Base-by-base conservation (phyloP, 23 tunicate genomes). In the Ascidia mentula region DNA sequence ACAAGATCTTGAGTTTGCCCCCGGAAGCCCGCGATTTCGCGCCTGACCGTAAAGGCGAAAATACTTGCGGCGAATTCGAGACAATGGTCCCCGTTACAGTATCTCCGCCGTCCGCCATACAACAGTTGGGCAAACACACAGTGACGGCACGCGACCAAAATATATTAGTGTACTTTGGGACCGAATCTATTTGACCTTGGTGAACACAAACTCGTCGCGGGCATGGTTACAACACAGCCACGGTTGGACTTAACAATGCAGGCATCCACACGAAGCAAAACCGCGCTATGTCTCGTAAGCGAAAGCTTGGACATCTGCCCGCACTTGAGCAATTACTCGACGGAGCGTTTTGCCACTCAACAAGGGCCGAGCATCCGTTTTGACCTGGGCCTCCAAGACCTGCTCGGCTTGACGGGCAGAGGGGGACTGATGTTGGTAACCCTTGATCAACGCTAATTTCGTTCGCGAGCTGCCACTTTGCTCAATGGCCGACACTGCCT, bases 361-460 rank as follows among this genome's bases (percentile, higher is more conserved):
- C 13, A 28, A 53, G 65, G 12, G 24, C 65, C 65, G 7, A 26
- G 24, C 13, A 53, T 53, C 65, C 65, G 65, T 53, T 53, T 53
- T 53, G 65, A 53, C 65, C 13, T 53, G 65, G 24, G 7, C 65
- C 65, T 6, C 2, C 24, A 28, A 53, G 65, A 53, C 24, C 24
- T 9, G 65, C 13, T 5, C 65, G 13, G 65, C 65, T 53, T 53
- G 65, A 53, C 13, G 13, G 65, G 65, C 65, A 53, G 65, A 26
- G 65, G 28, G 1, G 65, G 13, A 26, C n/a, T n/a, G n/a, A n/a
- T n/a, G n/a, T n/a, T n/a, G n/a, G n/a, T 9, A 53, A 53, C 65
- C 65, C 65, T 53, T 53, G 65, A 53, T 53, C 65, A 53, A 53
- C 65, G 65, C 22, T 53, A 53, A 53, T 53, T 53, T 53, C 65